Conservation (phyloP, 2,113 vertebrate species). For the Periophthalmodon schlosseri region DNA sequence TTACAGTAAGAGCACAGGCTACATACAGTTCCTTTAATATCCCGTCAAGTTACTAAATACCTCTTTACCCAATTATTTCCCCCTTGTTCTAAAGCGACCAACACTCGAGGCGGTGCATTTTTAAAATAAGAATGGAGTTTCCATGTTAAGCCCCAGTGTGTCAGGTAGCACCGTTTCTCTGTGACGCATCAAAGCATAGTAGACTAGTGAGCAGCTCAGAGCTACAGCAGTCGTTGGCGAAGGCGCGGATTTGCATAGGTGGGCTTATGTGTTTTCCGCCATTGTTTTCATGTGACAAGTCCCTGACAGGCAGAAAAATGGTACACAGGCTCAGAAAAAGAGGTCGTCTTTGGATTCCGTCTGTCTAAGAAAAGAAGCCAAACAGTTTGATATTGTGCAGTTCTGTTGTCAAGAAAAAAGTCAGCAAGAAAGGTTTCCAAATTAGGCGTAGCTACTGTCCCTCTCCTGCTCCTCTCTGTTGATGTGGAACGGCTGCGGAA, state of each 20-base stretch:
- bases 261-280: constrained; percentile 62
- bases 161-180: constrained; percentile 46
- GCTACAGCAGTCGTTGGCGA: constrained; percentile 40
- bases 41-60: too few relatives aligned
- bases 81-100: too few relatives aligned
- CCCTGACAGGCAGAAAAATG: constrained; percentile 67
- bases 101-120: neutral
- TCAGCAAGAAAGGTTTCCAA: neutral
- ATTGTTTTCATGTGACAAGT: constrained; percentile 71
- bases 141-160: constrained; percentile 26
- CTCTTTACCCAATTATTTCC: too few relatives aligned
- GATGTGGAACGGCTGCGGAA: neutral
- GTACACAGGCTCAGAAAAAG: constrained; percentile 58
- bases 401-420: constrained; percentile 2
- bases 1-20: too few relatives aligned
- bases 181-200: constrained; percentile 46
- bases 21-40: too few relatives aligned
- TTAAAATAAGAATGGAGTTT: constrained; percentile 7
- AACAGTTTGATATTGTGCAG: constrained; percentile 43
- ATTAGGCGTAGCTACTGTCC: neutral
- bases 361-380: constrained; percentile 56
- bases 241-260: constrained; percentile 68
- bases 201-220: constrained; percentile 38
- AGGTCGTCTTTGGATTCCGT: constrained; percentile 57
- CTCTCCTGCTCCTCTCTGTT: neutral